Percentiles rank a stretch among this genome's conserved stretches.
These are phyloP conservation scores for Tolmerus cingulatus DNA, from an alignment of 2,888 invertebrate genomes.

Conservation along the genomic window DNA sequence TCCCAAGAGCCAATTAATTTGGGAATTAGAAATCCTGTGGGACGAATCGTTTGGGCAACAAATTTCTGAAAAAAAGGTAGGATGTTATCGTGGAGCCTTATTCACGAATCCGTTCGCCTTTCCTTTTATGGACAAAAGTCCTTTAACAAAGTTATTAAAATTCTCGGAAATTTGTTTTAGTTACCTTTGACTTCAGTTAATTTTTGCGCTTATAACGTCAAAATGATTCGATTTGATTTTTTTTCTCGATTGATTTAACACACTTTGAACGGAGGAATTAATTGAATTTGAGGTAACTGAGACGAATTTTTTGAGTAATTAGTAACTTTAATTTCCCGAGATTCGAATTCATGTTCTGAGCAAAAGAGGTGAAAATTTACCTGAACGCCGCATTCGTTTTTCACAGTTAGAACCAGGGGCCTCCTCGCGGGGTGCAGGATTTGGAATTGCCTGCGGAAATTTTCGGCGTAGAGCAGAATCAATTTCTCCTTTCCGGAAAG, in stretches of 20 bases:
- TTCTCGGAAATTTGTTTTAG: too few relatives aligned
- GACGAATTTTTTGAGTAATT: too few relatives aligned
- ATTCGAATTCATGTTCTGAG: not conserved
- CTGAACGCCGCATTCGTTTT: constrained; percentile 81
- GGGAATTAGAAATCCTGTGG: constrained; percentile 76
- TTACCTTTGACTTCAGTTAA: too few relatives aligned
- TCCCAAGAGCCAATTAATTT: constrained; percentile 72
- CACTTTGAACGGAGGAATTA: too few relatives aligned
- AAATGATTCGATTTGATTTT: too few relatives aligned
- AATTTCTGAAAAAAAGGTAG: constrained; percentile 73
- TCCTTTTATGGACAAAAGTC: too few relatives aligned
- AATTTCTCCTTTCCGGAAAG: constrained; percentile 76
- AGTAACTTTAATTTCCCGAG: too few relatives aligned
- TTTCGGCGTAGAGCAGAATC: constrained; percentile 77
- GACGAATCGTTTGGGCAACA: constrained; percentile 83
- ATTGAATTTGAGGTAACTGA: too few relatives aligned
- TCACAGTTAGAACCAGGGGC: constrained; percentile 74
- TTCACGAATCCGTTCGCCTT: too few relatives aligned
- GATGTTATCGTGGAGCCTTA: not conserved
- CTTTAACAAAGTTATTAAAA: too few relatives aligned
- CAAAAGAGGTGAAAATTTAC: constrained; percentile 62
- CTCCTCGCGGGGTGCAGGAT: constrained; percentile 69
- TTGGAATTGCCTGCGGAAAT: constrained; percentile 76
- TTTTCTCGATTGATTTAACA: too few relatives aligned
- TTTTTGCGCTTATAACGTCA: too few relatives aligned